phyloP scores from a whole-genome alignment of 2,888 invertebrate genomes.

The Tenthredo scrophulariae region DNA sequence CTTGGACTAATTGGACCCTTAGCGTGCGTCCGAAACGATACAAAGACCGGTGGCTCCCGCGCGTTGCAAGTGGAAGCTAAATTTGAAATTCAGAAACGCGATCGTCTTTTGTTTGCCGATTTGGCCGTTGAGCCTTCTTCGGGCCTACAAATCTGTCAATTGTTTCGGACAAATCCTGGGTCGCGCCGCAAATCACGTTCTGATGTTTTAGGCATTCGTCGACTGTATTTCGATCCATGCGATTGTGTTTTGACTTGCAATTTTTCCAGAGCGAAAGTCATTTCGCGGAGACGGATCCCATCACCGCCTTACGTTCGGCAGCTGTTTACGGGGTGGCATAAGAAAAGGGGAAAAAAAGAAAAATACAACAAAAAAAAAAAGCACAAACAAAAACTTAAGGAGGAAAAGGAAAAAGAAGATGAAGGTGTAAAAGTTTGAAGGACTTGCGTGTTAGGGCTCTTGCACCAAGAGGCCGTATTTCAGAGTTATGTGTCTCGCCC shows the following conservation, averaged over 20 bases:
- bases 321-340: slow-evolving; percentile 35
- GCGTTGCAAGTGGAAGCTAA: slow-evolving; percentile 54
- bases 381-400: not conserved
- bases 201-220: slow-evolving; percentile 52
- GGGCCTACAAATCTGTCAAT: slow-evolving; percentile 77
- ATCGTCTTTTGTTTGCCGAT: slow-evolving; percentile 61
- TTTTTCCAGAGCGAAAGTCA: slow-evolving; percentile 18
- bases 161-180: slow-evolving; percentile 76
- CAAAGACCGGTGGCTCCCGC: slow-evolving; percentile 58
- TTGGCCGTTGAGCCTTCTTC: slow-evolving; percentile 61
- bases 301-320: not conserved
- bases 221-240: slow-evolving; percentile 20
- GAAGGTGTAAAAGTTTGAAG: slow-evolving; percentile 66
- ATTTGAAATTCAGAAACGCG: slow-evolving; percentile 77
- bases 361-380: not conserved
- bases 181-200: slow-evolving; percentile 51
- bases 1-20: slow-evolving; percentile 78
- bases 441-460: slow-evolving; percentile 62
- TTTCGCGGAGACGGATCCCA: slow-evolving; percentile 14
- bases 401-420: slow-evolving; percentile 46
- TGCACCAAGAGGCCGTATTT: slow-evolving; percentile 66
- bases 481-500: slow-evolving; percentile 66
- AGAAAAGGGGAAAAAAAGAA: not conserved
- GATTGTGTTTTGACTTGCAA: slow-evolving; percentile 51
- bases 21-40: slow-evolving; percentile 67